phyloP scores from a whole-genome alignment of 2,113 vertebrate genomes.

The Pithys albifrons region DNA sequence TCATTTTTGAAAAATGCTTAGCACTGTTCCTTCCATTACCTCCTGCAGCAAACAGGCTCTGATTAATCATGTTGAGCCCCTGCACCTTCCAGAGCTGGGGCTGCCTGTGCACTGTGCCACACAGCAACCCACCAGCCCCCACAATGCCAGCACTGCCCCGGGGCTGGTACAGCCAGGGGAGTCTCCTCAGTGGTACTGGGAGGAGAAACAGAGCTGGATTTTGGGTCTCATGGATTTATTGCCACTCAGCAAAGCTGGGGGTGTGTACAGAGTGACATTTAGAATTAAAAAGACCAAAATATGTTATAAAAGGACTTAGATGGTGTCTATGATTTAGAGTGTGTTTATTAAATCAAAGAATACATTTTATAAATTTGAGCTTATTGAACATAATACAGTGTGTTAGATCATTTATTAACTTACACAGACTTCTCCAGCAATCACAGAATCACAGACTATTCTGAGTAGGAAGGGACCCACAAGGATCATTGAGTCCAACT shows the following conservation, averaged over 20 bases:
- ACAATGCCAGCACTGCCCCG: background rate
- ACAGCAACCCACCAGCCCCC: background rate
- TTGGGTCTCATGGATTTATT: background rate
- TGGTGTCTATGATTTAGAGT: background rate
- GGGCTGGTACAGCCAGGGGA: background rate
- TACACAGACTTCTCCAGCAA: no score
- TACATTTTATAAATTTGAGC: background rate
- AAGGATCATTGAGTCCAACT: no score
- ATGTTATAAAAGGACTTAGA: background rate
- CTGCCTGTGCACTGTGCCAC: background rate
- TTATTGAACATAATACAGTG: background rate
- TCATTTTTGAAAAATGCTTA: constrained; percentile 69
- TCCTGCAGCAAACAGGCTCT: constrained; percentile 32
- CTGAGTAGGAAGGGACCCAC: no score
- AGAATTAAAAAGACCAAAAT: background rate
- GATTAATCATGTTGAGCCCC: constrained; percentile 45
- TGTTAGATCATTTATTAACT: background rate
- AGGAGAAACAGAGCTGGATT: no score
- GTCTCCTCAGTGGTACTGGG: background rate
- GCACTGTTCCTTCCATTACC: constrained; percentile 28
- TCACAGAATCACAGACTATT: no score
- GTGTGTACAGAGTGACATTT: background rate
- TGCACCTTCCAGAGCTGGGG: background rate
- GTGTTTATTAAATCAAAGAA: background rate
- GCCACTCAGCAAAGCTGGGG: background rate